A percentile compares a stretch with the other conserved stretches of the same genome.
Conservation (phyloP, 2,797 vertebrate species). For the Anguilla megastoma region DNA sequence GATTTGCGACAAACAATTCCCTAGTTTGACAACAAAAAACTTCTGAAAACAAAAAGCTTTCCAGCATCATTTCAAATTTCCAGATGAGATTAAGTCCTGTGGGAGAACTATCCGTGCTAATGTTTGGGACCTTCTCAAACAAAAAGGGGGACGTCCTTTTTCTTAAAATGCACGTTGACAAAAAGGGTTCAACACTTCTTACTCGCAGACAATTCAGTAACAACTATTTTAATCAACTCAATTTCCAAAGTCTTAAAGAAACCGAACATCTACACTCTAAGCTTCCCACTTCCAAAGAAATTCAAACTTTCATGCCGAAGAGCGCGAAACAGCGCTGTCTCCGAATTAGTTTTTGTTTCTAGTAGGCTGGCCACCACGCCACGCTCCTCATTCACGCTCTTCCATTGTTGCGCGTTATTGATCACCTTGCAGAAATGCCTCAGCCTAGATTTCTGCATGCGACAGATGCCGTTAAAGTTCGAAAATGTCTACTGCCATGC, state of each 20-base stretch:
- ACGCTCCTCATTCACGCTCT: slow-evolving; percentile 39
- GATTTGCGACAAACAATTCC: not conserved
- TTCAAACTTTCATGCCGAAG: slow-evolving; percentile 32
- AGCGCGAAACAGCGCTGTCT: slow-evolving; percentile 37
- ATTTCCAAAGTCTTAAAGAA: not conserved
- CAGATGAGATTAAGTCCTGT: not conserved
- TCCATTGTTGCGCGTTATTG: slow-evolving; percentile 45
- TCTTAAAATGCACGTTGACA: slow-evolving; percentile 22
- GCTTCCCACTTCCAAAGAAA: slow-evolving; percentile 3
- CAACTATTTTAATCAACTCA: not conserved
- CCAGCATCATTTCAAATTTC: not conserved
- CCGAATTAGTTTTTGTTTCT: slow-evolving; percentile 38
- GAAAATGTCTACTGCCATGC: not conserved
- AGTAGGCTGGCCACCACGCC: slow-evolving; percentile 36
- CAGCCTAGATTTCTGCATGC: slow-evolving; percentile 16
- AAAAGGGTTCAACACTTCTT: not conserved
- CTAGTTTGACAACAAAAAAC: not conserved
- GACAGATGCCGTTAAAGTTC: not conserved
- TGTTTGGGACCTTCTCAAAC: slow-evolving; percentile 22
- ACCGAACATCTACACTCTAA: not conserved
- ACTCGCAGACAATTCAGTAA: slow-evolving; percentile 2
- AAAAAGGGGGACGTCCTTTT: slow-evolving; percentile 36
- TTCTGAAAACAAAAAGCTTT: not conserved
- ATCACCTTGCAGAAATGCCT: slow-evolving; percentile 22
- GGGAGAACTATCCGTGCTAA: not conserved